Evolutionary conservation across 2,113 vertebrate species (phyloP), one percentile per base, ranked within the genome.

Genomic region (Pelvicachromis taeniatus): DNA sequence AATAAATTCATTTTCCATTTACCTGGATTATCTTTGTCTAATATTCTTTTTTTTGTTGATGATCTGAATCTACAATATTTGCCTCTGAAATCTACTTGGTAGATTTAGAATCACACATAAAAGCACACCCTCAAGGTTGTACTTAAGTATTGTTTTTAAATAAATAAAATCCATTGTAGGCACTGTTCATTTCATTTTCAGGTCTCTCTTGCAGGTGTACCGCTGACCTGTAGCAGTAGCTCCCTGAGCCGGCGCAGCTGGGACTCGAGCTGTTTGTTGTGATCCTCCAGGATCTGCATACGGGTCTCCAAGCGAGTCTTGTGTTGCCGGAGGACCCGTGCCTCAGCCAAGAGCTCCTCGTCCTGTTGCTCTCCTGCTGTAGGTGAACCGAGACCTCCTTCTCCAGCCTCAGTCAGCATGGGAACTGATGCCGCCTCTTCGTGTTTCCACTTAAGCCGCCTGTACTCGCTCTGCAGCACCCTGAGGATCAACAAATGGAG

Each of bases 251-350:
- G 95, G 84, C 95, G 96, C 61, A 99, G 95, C 94, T 99, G 98
- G 0, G 98, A 99, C 90, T 99, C 99, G 26, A 99, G 95, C 91
- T 99, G 98, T 88, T 98, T 99, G 95, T 99, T 99, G 96, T 99
- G 99, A 87, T 99, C 98, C 90, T 99, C 99, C 83, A 99, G 95
- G 91, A 99, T 99, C 96, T 99, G 97, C 98, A 99, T 99, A 12
- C 99, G 97, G 0, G 98, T 99, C 95, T 99, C 99, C 89, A 99
- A 96, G n/a, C 98, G 97, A 40, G 97, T 98, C 94, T 99, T 99
- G 95, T 99, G 99, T 89, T 99, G 99, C 35, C 99, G 96, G 4
- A 99, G 97, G 80, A 99, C 97, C 5, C 98, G 95, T 0, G 99
- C 99, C 81, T 99, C 99, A 0, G 98, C 98, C 92, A 99, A 95